Base-by-base conservation (phyloP, 2,113 vertebrate species). In the Anoplopoma fimbria region DNA sequence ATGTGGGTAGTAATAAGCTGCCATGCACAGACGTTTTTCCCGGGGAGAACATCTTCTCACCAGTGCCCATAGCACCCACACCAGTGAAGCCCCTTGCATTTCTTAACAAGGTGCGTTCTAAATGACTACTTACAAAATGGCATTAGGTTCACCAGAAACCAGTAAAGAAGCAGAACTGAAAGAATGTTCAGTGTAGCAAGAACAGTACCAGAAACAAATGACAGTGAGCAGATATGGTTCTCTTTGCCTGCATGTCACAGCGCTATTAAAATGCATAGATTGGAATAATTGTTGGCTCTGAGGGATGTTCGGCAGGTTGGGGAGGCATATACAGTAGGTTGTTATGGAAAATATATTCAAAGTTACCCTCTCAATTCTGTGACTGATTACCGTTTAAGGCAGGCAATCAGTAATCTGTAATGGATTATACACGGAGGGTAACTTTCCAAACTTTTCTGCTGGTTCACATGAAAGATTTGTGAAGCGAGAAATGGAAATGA, bases 401-500 rank as follows among this genome's bases (percentile, higher is more conserved):
- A 61, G 61, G 62, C 61, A 36, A 71, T 86, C 77, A 58, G 67
- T 75, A 83, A 83, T 82, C 71, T 80, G 64, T 79, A 69, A 91
- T 68, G 71, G 82, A 89, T 88, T 89, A 79, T 27, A 64, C 27
- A 36, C 31, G 0, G 17, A 25, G 60, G 61, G 45, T 13, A 77
- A 72, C 67, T 83, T 83, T 83, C 49, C 45, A 61, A 89, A 88
- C 79, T 69, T 75, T 79, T 60, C 63, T 60, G 72, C 87, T 74
- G 34, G 21, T 70, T 80, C 75, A 63, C 40, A 67, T 87, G 84
- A 92, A 83, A 84, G 79, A 89, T 85, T 6, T 75, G 53, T 25
- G 7, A 74, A 25, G 68, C 40, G 40, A n/a, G n/a, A 75, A 77
- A 75, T 60, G 47, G 23, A 72, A 70, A 83, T 83, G 49, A 82